Conservation (phyloP, 2,888 invertebrate genomes). For the Herminia tarsipennalis region DNA sequence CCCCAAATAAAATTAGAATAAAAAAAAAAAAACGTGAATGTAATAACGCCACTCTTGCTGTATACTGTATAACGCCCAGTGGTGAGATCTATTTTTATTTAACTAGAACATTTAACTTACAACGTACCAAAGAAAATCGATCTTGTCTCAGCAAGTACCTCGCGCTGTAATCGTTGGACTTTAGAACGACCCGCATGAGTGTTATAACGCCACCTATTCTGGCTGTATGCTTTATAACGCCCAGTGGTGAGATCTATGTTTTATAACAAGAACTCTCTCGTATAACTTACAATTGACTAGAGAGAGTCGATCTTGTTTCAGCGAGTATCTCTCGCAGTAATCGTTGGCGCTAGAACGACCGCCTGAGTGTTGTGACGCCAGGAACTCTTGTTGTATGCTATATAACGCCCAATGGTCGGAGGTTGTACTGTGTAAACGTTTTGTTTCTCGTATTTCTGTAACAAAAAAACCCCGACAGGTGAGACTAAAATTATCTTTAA, state of each 20-base stretch:
- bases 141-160: slow-evolving; percentile 74
- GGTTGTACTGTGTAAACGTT: slow-evolving; percentile 75
- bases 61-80: slow-evolving; percentile 85
- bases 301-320: slow-evolving; percentile 80
- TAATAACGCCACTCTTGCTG: slow-evolving; percentile 72
- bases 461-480: neutral
- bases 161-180: slow-evolving; percentile 69
- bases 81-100: too few relatives aligned
- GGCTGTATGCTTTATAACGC: slow-evolving; percentile 84
- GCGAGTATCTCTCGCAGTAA: slow-evolving; percentile 73
- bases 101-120: too few relatives aligned
- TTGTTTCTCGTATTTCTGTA: slow-evolving; percentile 79
- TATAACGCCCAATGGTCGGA: slow-evolving; percentile 88
- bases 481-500: neutral
- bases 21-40: too few relatives aligned
- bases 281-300: slow-evolving; percentile 81
- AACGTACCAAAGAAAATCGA: slow-evolving; percentile 79
- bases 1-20: too few relatives aligned
- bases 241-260: too few relatives aligned
- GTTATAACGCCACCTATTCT: slow-evolving; percentile 72
- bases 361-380: slow-evolving; percentile 46
- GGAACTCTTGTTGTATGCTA: slow-evolving; percentile 83
- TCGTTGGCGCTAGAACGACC: slow-evolving; percentile 43
- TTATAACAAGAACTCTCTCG: too few relatives aligned
- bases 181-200: slow-evolving; percentile 38